Base-by-base conservation (phyloP, 1,140 invertebrate species). In the Drosophila paulistorum region DNA sequence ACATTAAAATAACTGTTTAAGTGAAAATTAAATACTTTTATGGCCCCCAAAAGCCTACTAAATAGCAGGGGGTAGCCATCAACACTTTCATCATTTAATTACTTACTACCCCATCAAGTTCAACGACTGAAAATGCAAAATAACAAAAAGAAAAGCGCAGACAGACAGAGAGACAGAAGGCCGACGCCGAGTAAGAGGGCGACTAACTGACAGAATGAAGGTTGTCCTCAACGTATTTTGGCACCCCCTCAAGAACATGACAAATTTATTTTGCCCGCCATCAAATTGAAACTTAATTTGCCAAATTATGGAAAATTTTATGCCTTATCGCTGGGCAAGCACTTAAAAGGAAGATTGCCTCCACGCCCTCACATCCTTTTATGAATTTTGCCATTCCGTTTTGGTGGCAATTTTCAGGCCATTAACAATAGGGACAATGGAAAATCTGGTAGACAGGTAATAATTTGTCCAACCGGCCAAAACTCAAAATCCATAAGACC, bases 271-370 rank as follows among this genome's bases (percentile, higher is more conserved):
- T 58, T 66, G 71, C 71, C 65, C 42, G 54, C 61, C 58, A 39
- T 60, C 67, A 85, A 85, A 85, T 86, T 82, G 76, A 82, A 82
- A 79, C 71, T 68, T 79, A 79, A 86, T 86, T 86, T 82, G 51
- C 23, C 66, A 79, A 82, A 82, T 79, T 66, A 79, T 84, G 58
- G 59, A 69, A 71, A 74, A 80, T 77, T 84, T 80, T 65, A 80
- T 71, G 73, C 60, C 68, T 35, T 45, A 64, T 17, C 45, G 68
- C 68, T 45, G 45, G 37, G 30, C 51, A 62, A 76, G 68, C 73
- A 84, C 81, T 81, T 78, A 75, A 82, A 79, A 74, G 79, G 57
- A 14, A 64, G 13, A 13, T 51, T 58, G 26, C 59, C 45, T 39
- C 9, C 30, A 9, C 39, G 23, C 57, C 11, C 7, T 10, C 39